Evolutionary conservation across 2,113 vertebrate genomes (phyloP).

Genomic region (Ictidomys tridecemlineatus): DNA sequence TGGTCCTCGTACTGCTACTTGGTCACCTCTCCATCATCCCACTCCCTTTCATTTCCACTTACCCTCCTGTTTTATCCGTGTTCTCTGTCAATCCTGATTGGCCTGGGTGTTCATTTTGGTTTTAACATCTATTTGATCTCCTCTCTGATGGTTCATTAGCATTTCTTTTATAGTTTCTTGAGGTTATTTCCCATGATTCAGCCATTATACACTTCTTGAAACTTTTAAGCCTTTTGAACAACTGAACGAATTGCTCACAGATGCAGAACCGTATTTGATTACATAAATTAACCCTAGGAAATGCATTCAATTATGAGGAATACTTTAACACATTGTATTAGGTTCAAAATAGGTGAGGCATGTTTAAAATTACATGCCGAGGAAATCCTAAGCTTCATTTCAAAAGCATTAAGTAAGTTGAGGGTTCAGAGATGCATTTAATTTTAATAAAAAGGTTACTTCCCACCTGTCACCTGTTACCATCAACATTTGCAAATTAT

Average conservation of each 20-base stretch:
- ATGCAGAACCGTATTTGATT: slow-evolving; percentile 57
- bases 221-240: slow-evolving; percentile 59
- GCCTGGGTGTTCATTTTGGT: neutral
- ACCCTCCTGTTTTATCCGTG: neutral
- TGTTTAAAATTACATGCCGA: neutral
- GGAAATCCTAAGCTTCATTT: slow-evolving; percentile 55
- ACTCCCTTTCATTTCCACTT: neutral
- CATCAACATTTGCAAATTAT: slow-evolving; percentile 32
- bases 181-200: slow-evolving; percentile 59
- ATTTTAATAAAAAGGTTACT: slow-evolving; percentile 43
- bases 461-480: neutral
- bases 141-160: slow-evolving; percentile 67
- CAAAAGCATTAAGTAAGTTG: slow-evolving; percentile 17
- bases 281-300: slow-evolving; percentile 54
- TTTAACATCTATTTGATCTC: slow-evolving; percentile 66
- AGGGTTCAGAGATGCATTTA: neutral
- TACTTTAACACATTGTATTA: neutral
- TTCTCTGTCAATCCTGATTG: slow-evolving; percentile 2
- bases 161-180: slow-evolving; percentile 66
- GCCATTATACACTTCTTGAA: slow-evolving; percentile 50
- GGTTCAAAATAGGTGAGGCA: slow-evolving; percentile 35
- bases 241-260: slow-evolving; percentile 57
- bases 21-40: neutral
- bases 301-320: slow-evolving; percentile 37
- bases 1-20: neutral